A percentile compares a stretch with the other conserved stretches of the same genome.
These are phyloP conservation scores for Apamea anceps DNA, from an alignment of 2,888 invertebrate species.

Conservation along the genomic window DNA sequence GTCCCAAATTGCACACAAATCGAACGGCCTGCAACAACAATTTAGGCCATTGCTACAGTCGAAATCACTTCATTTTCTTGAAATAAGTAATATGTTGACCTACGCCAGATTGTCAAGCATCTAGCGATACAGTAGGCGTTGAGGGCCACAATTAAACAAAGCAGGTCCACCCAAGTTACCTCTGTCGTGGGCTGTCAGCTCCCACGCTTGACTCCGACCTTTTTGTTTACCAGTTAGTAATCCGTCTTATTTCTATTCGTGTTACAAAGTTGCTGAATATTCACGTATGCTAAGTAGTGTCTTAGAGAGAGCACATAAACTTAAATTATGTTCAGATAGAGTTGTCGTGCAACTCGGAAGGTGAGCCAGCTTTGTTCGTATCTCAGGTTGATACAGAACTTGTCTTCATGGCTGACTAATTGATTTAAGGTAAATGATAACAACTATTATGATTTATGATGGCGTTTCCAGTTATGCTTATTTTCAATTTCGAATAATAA, in stretches of 20 bases:
- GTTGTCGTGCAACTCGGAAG: slow-evolving; percentile 61
- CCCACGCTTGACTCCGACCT: slow-evolving; percentile 83
- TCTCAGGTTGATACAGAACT: slow-evolving; percentile 40
- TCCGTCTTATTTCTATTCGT: slow-evolving; percentile 76
- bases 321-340: slow-evolving; percentile 71
- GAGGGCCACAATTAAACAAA: slow-evolving; percentile 80
- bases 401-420: slow-evolving; percentile 40
- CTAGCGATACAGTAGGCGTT: slow-evolving; percentile 75
- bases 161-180: slow-evolving; percentile 81
- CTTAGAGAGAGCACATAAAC: slow-evolving; percentile 74
- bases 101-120: slow-evolving; percentile 69
- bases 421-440: slow-evolving; percentile 42
- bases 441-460: slow-evolving; percentile 41
- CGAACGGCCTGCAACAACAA: slow-evolving; percentile 12
- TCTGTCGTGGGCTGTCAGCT: slow-evolving; percentile 79
- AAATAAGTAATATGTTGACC: slow-evolving; percentile 57
- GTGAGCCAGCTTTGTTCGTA: slow-evolving; percentile 60
- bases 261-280: slow-evolving; percentile 81
- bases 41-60: background rate
- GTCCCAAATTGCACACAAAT: slow-evolving; percentile 7
- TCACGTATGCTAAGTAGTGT: slow-evolving; percentile 80
- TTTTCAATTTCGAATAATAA: slow-evolving; percentile 52
- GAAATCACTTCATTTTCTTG: slow-evolving; percentile 20
- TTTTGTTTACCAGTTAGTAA: slow-evolving; percentile 80
- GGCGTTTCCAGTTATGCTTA: slow-evolving; percentile 35